Evolutionary conservation across 2,888 invertebrate genomes (phyloP).

Genomic region (Microchrysa polita): DNA sequence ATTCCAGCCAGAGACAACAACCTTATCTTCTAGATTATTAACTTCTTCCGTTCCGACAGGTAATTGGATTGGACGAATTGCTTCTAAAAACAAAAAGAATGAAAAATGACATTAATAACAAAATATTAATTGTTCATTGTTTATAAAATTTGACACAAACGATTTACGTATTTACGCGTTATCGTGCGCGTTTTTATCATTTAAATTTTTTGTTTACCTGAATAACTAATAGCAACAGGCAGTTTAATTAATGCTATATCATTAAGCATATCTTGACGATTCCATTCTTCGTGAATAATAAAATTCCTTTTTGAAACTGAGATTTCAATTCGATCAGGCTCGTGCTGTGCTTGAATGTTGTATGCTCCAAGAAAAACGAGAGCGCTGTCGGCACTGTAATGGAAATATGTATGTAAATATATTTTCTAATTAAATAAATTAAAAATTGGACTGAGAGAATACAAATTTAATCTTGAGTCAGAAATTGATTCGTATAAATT

Average conservation of each 20-base stretch:
- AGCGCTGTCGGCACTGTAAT: constrained; percentile 2
- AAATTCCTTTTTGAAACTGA: background rate
- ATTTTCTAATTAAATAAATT: too few relatives aligned
- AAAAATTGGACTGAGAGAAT: too few relatives aligned
- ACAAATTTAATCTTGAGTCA: too few relatives aligned
- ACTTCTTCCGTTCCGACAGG: background rate
- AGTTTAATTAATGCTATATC: constrained; percentile 24
- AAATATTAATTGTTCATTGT: too few relatives aligned
- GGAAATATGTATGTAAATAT: too few relatives aligned
- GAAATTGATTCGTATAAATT: too few relatives aligned
- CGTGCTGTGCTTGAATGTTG: constrained; percentile 3
- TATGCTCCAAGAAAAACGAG: background rate
- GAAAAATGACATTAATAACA: too few relatives aligned
- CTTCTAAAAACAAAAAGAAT: background rate
- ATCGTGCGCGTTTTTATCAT: too few relatives aligned
- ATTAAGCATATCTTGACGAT: constrained; percentile 16
- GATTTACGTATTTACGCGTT: too few relatives aligned
- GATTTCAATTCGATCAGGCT: background rate
- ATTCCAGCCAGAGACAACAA: background rate
- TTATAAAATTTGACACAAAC: too few relatives aligned
- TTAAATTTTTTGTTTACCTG: constrained; percentile 2
- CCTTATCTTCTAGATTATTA: background rate
- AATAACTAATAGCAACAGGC: background rate
- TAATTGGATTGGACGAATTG: background rate
- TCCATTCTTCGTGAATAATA: constrained; percentile 26